phyloP scores from a whole-genome alignment of 2,797 vertebrate species.

The Lophotriccus pileatus region DNA sequence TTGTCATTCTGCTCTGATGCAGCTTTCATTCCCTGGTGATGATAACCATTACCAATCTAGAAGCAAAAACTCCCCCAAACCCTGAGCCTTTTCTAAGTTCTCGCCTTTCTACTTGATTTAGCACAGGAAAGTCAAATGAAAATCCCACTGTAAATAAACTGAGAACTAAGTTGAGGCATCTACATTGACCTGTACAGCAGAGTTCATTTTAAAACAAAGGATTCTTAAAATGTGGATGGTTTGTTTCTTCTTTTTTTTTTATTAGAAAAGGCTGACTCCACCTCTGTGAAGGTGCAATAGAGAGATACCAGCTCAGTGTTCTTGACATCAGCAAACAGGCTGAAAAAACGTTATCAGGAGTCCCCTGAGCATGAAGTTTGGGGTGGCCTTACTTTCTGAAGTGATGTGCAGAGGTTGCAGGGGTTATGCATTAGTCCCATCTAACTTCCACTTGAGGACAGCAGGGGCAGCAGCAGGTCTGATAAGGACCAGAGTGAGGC shows the following conservation, averaged over 20 bases:
- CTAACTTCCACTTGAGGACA: not conserved
- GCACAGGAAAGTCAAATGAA: not conserved
- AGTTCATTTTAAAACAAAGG: not conserved
- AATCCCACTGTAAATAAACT: not conserved
- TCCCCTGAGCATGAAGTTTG: slow-evolving; percentile 33
- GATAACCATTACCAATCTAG: not conserved
- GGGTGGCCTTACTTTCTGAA: slow-evolving; percentile 2
- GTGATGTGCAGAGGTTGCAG: not conserved
- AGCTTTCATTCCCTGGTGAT: not conserved
- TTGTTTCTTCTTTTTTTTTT: not conserved
- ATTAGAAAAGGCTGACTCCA: not conserved
- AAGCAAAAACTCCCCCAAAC: not conserved
- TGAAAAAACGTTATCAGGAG: slow-evolving; percentile 27
- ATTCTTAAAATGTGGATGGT: not conserved
- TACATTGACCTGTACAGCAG: not conserved
- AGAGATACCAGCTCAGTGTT: slow-evolving; percentile 32
- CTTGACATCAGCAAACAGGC: slow-evolving; percentile 40
- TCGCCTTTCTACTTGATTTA: not conserved
- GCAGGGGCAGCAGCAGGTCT: not conserved
- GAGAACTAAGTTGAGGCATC: not conserved
- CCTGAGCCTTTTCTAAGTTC: not conserved
- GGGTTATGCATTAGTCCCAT: slow-evolving; percentile 14
- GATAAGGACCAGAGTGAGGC: not conserved
- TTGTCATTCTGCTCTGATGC: not conserved
- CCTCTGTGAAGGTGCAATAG: slow-evolving; percentile 25